These are phyloP conservation scores for Dreissena polymorpha DNA, from an alignment of 1,140 invertebrate genomes.

Conservation along the genomic window DNA sequence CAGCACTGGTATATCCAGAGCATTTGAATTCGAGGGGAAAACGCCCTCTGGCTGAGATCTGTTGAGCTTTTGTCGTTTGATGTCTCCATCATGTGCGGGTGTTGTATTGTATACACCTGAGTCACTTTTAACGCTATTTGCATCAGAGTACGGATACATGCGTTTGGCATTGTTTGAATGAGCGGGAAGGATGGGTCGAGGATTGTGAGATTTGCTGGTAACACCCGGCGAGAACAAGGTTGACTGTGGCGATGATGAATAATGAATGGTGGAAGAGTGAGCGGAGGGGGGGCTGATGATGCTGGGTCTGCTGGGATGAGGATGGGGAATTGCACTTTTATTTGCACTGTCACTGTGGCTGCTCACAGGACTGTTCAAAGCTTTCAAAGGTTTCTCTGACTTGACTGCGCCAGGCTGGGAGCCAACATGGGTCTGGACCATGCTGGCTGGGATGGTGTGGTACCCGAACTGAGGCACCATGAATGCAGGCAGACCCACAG, in stretches of 20 bases:
- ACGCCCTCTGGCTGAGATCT: constrained; percentile 23
- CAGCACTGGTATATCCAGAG: constrained; percentile 40
- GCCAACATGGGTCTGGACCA: neutral
- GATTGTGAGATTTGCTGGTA: neutral
- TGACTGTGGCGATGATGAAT: neutral
- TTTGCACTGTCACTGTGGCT: constrained; percentile 10
- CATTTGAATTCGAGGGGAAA: neutral
- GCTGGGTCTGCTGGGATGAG: neutral
- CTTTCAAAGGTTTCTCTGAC: constrained; percentile 31
- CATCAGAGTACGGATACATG: constrained; percentile 37
- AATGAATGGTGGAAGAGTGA: constrained; percentile 5
- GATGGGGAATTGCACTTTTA: constrained; percentile 18
- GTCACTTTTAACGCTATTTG: neutral
- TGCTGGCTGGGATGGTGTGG: constrained; percentile 12
- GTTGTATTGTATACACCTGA: neutral
- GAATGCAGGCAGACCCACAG: constrained; percentile 46
- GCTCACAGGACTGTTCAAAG: constrained; percentile 32
- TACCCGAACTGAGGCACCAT: constrained; percentile 34
- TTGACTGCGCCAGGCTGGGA: constrained; percentile 1
- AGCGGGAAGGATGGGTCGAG: constrained; percentile 42
- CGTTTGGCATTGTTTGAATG: constrained; percentile 45
- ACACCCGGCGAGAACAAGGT: constrained; percentile 10
- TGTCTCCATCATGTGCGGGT: constrained; percentile 21
- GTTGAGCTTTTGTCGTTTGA: constrained; percentile 38
- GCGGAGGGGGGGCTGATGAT: constrained; percentile 28